These are phyloP conservation scores for Caenorhabditis imperialis DNA, from an alignment of 2,888 invertebrate genomes.

Conservation along the genomic window DNA sequence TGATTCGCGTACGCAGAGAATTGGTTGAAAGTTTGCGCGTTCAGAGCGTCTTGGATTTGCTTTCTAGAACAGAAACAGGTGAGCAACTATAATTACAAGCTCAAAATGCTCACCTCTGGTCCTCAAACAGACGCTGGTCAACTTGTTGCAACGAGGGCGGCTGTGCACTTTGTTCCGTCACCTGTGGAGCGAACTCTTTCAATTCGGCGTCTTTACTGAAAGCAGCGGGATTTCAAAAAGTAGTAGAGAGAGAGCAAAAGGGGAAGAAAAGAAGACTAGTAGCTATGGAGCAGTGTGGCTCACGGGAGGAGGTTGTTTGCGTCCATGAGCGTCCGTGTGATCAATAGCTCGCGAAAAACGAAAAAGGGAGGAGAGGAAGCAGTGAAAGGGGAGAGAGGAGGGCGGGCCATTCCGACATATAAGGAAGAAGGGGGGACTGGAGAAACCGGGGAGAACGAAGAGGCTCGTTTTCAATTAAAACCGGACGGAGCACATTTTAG, in stretches of 20 bases:
- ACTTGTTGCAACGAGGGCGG: slow-evolving; percentile 40
- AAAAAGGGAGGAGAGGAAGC: neutral
- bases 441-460: neutral
- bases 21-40: slow-evolving; percentile 87
- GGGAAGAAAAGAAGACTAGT: neutral
- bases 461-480: slow-evolving; percentile 10
- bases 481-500: neutral
- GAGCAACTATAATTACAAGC: neutral
- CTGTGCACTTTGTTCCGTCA: slow-evolving; percentile 47
- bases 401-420: neutral
- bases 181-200: slow-evolving; percentile 47
- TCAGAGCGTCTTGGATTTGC: slow-evolving; percentile 94
- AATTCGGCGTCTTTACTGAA: slow-evolving; percentile 58
- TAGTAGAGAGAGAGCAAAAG: neutral
- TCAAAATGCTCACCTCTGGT: slow-evolving; percentile 57
- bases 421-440: slow-evolving; percentile 2
- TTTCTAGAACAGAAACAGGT: slow-evolving; percentile 70
- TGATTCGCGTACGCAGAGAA: slow-evolving; percentile 94
- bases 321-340: no score
- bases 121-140: slow-evolving; percentile 64
- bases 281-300: neutral
- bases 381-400: neutral
- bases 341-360: neutral
- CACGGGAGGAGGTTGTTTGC: no score
- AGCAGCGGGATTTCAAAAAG: slow-evolving; percentile 14